phyloP scores from a whole-genome alignment of 2,113 vertebrate genomes.

The Seriola aureovittata region DNA sequence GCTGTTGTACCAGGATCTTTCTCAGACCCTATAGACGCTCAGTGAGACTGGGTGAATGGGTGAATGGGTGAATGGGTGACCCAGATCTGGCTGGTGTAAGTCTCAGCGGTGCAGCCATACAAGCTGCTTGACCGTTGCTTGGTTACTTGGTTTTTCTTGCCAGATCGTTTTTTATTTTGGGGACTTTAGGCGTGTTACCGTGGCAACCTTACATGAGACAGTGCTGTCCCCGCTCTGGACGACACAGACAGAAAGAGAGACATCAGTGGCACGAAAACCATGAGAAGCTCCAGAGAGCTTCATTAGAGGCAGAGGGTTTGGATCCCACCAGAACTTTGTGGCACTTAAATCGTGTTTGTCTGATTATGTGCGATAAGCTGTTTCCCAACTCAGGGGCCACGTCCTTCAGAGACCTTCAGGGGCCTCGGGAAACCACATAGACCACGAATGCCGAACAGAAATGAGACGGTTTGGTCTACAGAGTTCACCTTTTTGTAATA shows the following conservation, averaged over 20 bases:
- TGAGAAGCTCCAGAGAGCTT: too few species aligned
- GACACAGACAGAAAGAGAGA: not conserved
- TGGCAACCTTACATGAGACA: slow-evolving; percentile 28
- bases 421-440: too few species aligned
- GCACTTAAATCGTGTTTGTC: too few species aligned
- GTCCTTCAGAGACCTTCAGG: too few species aligned
- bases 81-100: slow-evolving; percentile 33
- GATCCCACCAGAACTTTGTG: too few species aligned
- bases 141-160: slow-evolving; percentile 25
- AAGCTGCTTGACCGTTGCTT: slow-evolving; percentile 30
- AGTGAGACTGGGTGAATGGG: slow-evolving; percentile 10
- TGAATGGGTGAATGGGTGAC: slow-evolving; percentile 32
- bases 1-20: slow-evolving; percentile 27
- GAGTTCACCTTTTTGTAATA: too few species aligned
- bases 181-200: slow-evolving; percentile 9
- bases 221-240: not conserved
- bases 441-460: too few species aligned
- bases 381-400: too few species aligned
- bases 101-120: slow-evolving; percentile 7
- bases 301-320: too few species aligned
- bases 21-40: not conserved
- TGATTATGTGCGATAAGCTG: too few species aligned
- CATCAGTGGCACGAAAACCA: too few species aligned
- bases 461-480: too few species aligned
- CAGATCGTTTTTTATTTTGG: slow-evolving; percentile 4